These are phyloP conservation scores for Apogon talboti DNA, from an alignment of 2,797 vertebrate genomes.

Conservation along the genomic window DNA sequence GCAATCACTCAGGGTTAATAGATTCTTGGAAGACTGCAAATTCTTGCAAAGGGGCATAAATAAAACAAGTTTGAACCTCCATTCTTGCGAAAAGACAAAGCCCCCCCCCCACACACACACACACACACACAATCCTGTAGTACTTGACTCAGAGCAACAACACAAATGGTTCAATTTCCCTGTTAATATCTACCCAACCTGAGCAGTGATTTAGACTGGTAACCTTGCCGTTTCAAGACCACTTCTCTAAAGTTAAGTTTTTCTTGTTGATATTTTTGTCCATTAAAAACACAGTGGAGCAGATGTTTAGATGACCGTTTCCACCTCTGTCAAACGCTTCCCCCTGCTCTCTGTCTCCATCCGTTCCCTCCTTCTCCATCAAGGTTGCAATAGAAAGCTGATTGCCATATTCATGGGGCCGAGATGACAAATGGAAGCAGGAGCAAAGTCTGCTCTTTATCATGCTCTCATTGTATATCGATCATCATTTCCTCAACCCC, in stretches of 20 bases:
- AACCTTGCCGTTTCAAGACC: constrained; percentile 26
- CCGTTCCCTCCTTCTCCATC: constrained; percentile 29
- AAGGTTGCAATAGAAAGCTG: constrained; percentile 54
- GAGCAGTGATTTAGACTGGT: neutral
- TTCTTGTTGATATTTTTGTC: constrained; percentile 1
- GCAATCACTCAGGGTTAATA: neutral
- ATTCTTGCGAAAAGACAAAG: neutral
- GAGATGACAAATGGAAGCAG: constrained; percentile 53
- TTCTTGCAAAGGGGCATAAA: neutral
- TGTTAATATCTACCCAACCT: neutral
- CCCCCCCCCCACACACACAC: neutral
- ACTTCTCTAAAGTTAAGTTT: neutral
- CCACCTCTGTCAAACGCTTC: constrained; percentile 17
- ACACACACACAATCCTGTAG: neutral
- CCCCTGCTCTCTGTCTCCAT: neutral
- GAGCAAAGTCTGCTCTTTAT: constrained; percentile 50
- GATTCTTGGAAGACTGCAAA: neutral
- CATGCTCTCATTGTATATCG: constrained; percentile 49
- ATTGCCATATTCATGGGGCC: constrained; percentile 62
- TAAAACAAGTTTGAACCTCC: neutral
- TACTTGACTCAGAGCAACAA: constrained; percentile 19
- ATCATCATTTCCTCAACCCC: constrained; percentile 45
- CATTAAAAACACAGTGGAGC: constrained; percentile 14
- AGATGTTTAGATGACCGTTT: constrained; percentile 20
- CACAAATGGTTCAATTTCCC: constrained; percentile 13